Evolutionary conservation across 1,140 invertebrate genomes (phyloP), one percentile per base, ranked within the genome.

Genomic region (Drosophila truncata): DNA sequence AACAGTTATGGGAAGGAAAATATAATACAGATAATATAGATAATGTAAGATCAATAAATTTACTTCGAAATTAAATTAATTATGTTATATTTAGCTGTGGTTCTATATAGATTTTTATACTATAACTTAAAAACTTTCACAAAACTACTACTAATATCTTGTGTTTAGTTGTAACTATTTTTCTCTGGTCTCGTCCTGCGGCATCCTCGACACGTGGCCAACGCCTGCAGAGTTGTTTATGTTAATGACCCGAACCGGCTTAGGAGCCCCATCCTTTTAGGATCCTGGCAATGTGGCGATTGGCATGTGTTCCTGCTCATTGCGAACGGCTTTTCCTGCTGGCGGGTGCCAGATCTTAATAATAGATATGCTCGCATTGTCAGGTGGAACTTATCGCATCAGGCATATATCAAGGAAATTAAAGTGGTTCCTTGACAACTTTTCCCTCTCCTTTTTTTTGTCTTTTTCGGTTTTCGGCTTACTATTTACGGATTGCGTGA

Each of bases 141-240:
- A 2, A 1, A 52, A 16, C 14, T n/a, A 16, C 8, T 11, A 13
- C 50, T 52, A 52, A 14, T 16, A 23, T 37, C 31, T 37, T 54
- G 52, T 10, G 2, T 9, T 23, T 20, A 23, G 18, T 23, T 23
- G 50, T 54, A 20, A 54, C 50, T 54, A 54, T 35, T 61, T 47
- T 65, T 65, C 18, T 31, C n/a, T 39, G 18, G 44, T n/a, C 25
- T n/a, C 18, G 27, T 33, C 39, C 39, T 65, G 47, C 57, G 60
- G 33, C 50, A 31, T 52, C 42, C 35, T 20, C 49, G 82, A 81
- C 82, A 85, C 82, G 82, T 85, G 82, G 64, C 82, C 59, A 73
- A 71, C 67, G 84, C 83, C 83, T 83, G 78, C 85, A 78, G 84
- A 90, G 80, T 80, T 90, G 77, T 78, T 84, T 88, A 88, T 88